Base-by-base conservation (phyloP, 2,113 vertebrate genomes). In the Chionomys nivalis region DNA sequence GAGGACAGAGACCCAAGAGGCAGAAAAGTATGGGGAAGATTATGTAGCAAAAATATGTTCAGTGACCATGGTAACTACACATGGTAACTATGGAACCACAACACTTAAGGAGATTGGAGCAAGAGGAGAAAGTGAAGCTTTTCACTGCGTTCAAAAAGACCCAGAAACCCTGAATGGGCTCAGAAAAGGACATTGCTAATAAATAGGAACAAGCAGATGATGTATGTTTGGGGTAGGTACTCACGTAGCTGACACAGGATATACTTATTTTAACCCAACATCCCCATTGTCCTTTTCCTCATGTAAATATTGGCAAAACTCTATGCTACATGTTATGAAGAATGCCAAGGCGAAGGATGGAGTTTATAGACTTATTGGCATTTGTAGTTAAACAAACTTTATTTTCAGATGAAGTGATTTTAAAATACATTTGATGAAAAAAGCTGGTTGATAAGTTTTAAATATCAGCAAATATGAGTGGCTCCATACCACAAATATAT, bases 361-460 rank as follows among this genome's bases (percentile, higher is more conserved):
- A 87, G 19, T 55, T 87, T 89, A 83, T 5, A 95, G 31, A 92
- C 79, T 82, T 66, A 85, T 47, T 93, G 66, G 10, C n/a, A 66
- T 81, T 90, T 90, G 14, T 72, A 79, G 49, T 17, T 87, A 91
- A 76, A 73, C 85, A 89, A 92, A 81, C 16, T 81, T 94, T 90
- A 42, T 70, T 94, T 95, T 91, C 36, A 96, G 36, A 63, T 92
- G 31, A 93, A 87, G 11, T 87, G 63, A 82, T 93, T 95, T 94
- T 26, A 89, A 94, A 92, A 76, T 86, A 66, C 7, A 42, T 78
- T 91, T 93, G 79, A 75, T 94, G 14, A 97, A 96, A 91, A 96
- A 90, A 73, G 21, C 73, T 89, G 13, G 19, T 82, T 94, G 91
- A 72, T 83, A 92, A 83, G 19, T 73, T 95, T 81, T n/a, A 95